Evolutionary conservation across 2,797 vertebrate genomes (phyloP), one percentile per base, ranked within the genome.

Genomic region (Alfaro cultratus): DNA sequence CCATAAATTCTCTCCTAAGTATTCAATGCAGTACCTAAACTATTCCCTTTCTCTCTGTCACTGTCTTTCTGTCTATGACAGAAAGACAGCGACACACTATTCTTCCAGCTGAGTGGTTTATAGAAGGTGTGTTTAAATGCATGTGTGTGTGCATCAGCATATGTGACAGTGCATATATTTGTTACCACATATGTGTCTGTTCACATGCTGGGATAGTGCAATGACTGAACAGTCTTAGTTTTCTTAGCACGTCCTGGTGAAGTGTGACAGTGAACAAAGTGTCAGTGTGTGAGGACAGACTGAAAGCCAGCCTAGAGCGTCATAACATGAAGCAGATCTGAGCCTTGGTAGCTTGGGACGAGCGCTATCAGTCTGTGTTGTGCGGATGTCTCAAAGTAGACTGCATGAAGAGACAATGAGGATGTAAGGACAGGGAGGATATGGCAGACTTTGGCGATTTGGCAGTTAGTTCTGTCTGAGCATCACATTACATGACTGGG

Each of bases 231-330:
- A 90, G 87, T 75, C 78, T 68, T 83, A 64, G 85, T 93, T 94
- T 96, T 96, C 95, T 77, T 88, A 60, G 92, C 96, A 96, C 95
- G 94, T 96, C 90, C 90, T 76, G 87, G 62, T 34, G 82, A 90
- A 94, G 91, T 88, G 91, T 94, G 94, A 91, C 88, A 79, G 83
- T 55, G 88, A 94, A 90, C 85, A 94, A 91, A 95, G 93, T 88
- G 89, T 89, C 80, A 85, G 89, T 88, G 82, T 91, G 82, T 90
- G 93, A 94, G 89, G 86, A 78, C 77, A 91, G 92, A 86, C 86
- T 87, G 88, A 93, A 91, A 90, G 92, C 86, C 91, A 88, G 85
- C 79, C 53, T 78, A 18, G 60, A 88, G 88, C 91, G 89, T 91
- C 89, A 90, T 84, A 78, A 89, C 83, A 70, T 89, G 89, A 77